Evolutionary conservation across 64 coral and sea anemone genomes (phyloP), one percentile per base, ranked within the genome.

Genomic region (Montipora capricornis): DNA sequence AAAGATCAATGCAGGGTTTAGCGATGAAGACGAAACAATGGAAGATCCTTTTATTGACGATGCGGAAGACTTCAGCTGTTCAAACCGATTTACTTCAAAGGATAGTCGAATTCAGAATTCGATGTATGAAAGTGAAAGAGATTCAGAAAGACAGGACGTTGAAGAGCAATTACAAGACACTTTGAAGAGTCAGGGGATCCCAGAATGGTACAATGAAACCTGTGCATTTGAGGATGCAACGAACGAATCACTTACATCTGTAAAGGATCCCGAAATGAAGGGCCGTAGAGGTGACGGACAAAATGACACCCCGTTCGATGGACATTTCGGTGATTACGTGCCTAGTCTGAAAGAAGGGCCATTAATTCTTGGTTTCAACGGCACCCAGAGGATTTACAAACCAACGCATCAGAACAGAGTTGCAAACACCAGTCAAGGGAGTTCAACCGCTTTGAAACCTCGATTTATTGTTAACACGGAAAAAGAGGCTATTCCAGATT

Each of bases 1-100:
- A 86, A 86, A 19, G 7, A 71, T 44, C 47, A 86, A 86, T n/a
- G 62, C 45, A 8, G 62, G 64, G 7, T 86, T 86, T 67, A 86
- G 82, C 82, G 16, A 86, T 47, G 82, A 73, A 73, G 64, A 86
- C 8, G 82, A 86, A 16, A 8, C 9, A 45, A 3, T 71, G 15
- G 29, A 5, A 49, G 45, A 71, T 24, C 2, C 16, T n/a, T 5
- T 73, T 5, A 10, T 14, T 49, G 45, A 68, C n/a, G 13, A 8
- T 15, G 24, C 46, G 47, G 1, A 48, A 4, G 4, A 17, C 47
- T 12, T 64, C 3, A 48, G 44, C 12, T 71, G 6, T 49, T 50
- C 62, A 71, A 9, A 19, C 60, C 19, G 8, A 2, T 5, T 47
- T 11, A 19, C 17, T 14, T 10, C 59, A 49, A 17, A 49, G 37